phyloP scores from a whole-genome alignment of 1,140 invertebrate species.

The Nasonia longicornis region DNA sequence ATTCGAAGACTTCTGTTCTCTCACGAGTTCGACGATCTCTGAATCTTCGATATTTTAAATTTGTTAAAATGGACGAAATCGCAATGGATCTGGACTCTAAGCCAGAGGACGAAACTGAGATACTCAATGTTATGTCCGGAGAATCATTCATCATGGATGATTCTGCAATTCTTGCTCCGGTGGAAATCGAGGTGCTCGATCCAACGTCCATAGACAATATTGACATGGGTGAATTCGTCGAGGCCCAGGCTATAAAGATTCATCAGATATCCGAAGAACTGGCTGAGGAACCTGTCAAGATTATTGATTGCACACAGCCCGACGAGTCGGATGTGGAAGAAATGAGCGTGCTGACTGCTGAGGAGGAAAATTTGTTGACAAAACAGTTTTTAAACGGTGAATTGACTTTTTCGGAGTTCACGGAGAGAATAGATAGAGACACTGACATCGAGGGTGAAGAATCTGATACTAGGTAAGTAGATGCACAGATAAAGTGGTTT shows the following conservation, averaged over 20 bases:
- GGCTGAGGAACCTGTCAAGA: slow-evolving; percentile 12
- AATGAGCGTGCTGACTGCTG: slow-evolving; percentile 49
- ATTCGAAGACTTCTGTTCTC: not conserved
- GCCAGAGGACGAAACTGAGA: not conserved
- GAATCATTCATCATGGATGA: slow-evolving; percentile 34
- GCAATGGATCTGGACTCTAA: not conserved
- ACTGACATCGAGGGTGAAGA: slow-evolving; percentile 55
- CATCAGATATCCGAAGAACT: slow-evolving; percentile 51
- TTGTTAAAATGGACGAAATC: slow-evolving; percentile 7
- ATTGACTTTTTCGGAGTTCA: slow-evolving; percentile 78
- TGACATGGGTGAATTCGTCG: slow-evolving; percentile 64
- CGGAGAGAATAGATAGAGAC: slow-evolving; percentile 59
- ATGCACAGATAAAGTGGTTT: slow-evolving; percentile 18
- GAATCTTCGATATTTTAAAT: not conserved
- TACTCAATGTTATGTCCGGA: not conserved
- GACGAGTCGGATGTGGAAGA: slow-evolving; percentile 43
- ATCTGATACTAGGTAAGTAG: slow-evolving; percentile 54
- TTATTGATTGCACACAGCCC: slow-evolving; percentile 20
- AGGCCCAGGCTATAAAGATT: slow-evolving; percentile 60
- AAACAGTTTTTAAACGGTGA: slow-evolving; percentile 78
- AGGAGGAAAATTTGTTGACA: slow-evolving; percentile 71
- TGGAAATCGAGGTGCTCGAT: slow-evolving; percentile 66
- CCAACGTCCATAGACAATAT: slow-evolving; percentile 53
- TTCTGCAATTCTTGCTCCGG: slow-evolving; percentile 52
- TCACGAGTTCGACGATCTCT: not conserved